These are phyloP conservation scores for Artibeus lituratus DNA, from an alignment of 2,797 vertebrate species.

Conservation along the genomic window DNA sequence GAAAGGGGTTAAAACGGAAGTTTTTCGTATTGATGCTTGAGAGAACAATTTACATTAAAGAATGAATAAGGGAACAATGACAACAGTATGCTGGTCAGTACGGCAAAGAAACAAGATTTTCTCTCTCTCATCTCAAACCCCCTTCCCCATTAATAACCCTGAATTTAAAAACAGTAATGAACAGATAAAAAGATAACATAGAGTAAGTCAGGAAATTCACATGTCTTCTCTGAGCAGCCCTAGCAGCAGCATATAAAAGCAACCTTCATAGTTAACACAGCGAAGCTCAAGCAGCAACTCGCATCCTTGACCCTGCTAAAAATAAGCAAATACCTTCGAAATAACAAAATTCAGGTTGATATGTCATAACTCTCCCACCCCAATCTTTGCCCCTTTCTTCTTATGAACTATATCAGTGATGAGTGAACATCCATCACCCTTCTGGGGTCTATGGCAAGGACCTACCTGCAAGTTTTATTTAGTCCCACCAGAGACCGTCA, in stretches of 20 bases:
- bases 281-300: slow-evolving; percentile 56
- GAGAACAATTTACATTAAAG: slow-evolving; percentile 15
- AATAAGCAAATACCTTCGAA: slow-evolving; percentile 52
- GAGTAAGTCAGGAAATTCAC: background rate
- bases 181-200: background rate
- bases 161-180: slow-evolving; percentile 30
- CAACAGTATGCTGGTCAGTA: background rate
- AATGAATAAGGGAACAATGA: background rate
- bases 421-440: slow-evolving; percentile 44
- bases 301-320: slow-evolving; percentile 56
- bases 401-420: slow-evolving; percentile 48
- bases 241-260: slow-evolving; percentile 58
- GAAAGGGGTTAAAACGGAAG: background rate
- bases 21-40: background rate
- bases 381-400: slow-evolving; percentile 27
- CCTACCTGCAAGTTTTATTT: slow-evolving; percentile 73
- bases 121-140: background rate
- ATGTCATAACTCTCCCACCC: background rate
- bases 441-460: slow-evolving; percentile 55
- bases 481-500: slow-evolving; percentile 68
- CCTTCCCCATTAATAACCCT: background rate
- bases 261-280: slow-evolving; percentile 52
- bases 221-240: slow-evolving; percentile 60
- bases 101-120: background rate
- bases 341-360: slow-evolving; percentile 29